These are phyloP conservation scores for Ophion costatus DNA, from an alignment of 2,888 invertebrate genomes.

Conservation along the genomic window DNA sequence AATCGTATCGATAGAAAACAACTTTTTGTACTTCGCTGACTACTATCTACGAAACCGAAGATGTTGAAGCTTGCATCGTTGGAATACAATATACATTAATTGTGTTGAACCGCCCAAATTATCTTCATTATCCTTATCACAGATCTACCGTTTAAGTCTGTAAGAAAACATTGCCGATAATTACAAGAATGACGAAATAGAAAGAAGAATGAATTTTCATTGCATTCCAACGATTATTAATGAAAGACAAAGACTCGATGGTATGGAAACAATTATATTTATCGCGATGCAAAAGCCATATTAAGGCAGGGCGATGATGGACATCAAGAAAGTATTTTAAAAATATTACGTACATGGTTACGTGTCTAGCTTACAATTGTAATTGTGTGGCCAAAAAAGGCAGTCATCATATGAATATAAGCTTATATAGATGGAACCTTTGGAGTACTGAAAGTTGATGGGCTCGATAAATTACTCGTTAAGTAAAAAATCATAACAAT, in stretches of 20 bases:
- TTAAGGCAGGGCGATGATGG: slow-evolving; percentile 20
- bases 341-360: slow-evolving; percentile 6
- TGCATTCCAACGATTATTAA: neutral
- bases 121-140: no score
- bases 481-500: neutral
- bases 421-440: slow-evolving; percentile 11
- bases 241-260: neutral
- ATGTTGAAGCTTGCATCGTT: no score
- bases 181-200: no score
- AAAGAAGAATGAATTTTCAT: neutral
- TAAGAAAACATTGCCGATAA: no score
- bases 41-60: no score
- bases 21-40: no score
- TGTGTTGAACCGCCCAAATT: no score
- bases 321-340: slow-evolving; percentile 21
- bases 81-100: no score
- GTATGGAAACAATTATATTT: slow-evolving; percentile 56
- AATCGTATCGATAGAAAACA: no score
- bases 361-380: slow-evolving; percentile 24
- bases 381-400: slow-evolving; percentile 1
- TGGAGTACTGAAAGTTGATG: slow-evolving; percentile 7
- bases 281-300: slow-evolving; percentile 60
- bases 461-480: neutral
- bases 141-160: no score
- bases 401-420: slow-evolving; percentile 20